Base-by-base conservation (phyloP, 2,797 vertebrate species). In the Euthynnus affinis region DNA sequence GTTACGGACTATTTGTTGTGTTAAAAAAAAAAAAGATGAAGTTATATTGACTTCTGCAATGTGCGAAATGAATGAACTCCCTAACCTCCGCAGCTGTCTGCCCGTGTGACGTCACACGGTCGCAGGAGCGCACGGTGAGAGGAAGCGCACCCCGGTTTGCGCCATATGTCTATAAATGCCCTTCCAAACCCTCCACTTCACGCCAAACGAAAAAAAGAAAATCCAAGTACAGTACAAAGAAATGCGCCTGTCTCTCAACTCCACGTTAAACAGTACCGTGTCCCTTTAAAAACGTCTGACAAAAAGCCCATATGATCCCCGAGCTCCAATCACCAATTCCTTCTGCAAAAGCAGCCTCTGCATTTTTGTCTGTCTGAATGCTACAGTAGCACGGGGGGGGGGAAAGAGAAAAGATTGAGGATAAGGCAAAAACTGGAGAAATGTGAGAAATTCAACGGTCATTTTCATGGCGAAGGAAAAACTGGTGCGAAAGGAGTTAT, bases 231-330 rank as follows among this genome's bases (percentile, higher is more conserved):
- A 34, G 80, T 52, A 74, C 76, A 84, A 81, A 80, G 79, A 84
- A 80, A 84, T 53, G 74, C 69, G 57, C 67, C 81, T 46, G 71
- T 77, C 72, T 85, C 71, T n/a, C 81, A 75, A 81, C 80, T 81
- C 75, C 58, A 6, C 68, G 51, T 87, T 82, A 91, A 92, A 89
- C 82, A 88, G 91, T 89, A 90, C 87, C 86, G 90, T 96, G 96
- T 95, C 96, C 93, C 96, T 97, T 97, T 97, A 96, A 97, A 89
- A 95, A 62, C 92, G 89, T 93, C 94, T 93, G 94, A 96, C 96
- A 95, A 95, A 94, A 94, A 95, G 95, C 95, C 96, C 96, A 96
- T 96, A 93, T 96, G 96, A 96, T 96, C 96, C 95, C 94, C 44
- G 92, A 93, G 94, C 96, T 96, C 96, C 96, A 96, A 96, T 97